These are phyloP conservation scores for Dissostichus mawsoni DNA, from an alignment of 2,113 vertebrate genomes.

Conservation along the genomic window DNA sequence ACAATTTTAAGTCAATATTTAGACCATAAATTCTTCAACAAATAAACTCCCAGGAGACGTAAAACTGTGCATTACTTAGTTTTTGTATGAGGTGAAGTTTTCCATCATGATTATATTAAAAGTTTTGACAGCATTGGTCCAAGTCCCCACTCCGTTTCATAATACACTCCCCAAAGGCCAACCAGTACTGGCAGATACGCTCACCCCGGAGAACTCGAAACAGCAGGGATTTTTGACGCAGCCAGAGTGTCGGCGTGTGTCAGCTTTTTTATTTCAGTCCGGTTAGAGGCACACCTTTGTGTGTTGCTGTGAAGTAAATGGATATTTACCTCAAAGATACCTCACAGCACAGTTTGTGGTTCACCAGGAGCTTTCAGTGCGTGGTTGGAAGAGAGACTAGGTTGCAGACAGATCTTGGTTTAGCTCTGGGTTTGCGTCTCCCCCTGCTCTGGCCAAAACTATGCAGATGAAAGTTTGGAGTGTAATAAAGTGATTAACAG, in stretches of 20 bases:
- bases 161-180: constrained; percentile 39
- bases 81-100: constrained; percentile 47
- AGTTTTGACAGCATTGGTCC: constrained; percentile 45
- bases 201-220: constrained; percentile 44
- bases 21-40: constrained; percentile 49
- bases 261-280: constrained; percentile 50
- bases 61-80: constrained; percentile 31
- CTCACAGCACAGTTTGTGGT: constrained; percentile 66
- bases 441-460: constrained; percentile 67
- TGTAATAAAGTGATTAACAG: constrained; percentile 76
- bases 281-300: constrained; percentile 63
- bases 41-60: constrained; percentile 37
- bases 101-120: constrained; percentile 47
- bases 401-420: constrained; percentile 80
- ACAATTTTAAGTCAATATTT: constrained; percentile 53
- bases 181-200: constrained; percentile 43
- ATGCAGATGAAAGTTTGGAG: constrained; percentile 74
- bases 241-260: constrained; percentile 46
- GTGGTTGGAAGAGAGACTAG: constrained; percentile 67
- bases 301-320: constrained; percentile 59
- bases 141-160: constrained; percentile 47
- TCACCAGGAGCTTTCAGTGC: constrained; percentile 72
- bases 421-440: constrained; percentile 62
- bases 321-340: constrained; percentile 71
- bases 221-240: constrained; percentile 49